Evolutionary conservation across 2,888 invertebrate species (phyloP).

Genomic region (Nymphalis urticae): DNA sequence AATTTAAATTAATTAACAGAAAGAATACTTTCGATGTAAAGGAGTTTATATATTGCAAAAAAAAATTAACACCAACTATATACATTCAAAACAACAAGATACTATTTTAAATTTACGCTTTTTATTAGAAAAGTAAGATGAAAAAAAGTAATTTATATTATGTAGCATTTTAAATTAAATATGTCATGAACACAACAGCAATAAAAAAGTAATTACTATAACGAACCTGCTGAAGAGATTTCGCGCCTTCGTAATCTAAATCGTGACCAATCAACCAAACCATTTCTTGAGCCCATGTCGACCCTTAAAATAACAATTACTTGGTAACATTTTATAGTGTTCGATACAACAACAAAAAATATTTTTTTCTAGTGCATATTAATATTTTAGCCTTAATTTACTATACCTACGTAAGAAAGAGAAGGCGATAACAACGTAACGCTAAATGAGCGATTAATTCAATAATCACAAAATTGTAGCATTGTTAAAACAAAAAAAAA

Average conservation of each 20-base stretch:
- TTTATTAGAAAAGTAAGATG: not conserved
- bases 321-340: not conserved
- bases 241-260: conserved; percentile 88
- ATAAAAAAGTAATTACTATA: not conserved
- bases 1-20: too few relatives aligned
- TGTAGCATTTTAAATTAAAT: not conserved
- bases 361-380: too few relatives aligned
- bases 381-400: not conserved
- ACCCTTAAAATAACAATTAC: conserved; percentile 77
- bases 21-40: too few relatives aligned
- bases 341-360: too few relatives aligned
- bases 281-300: conserved; percentile 97
- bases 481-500: too few relatives aligned
- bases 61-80: too few relatives aligned
- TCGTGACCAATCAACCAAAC: conserved; percentile 93
- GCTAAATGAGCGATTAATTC: too few relatives aligned
- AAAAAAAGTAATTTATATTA: not conserved
- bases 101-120: too few relatives aligned
- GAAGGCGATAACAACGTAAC: too few relatives aligned
- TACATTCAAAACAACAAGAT: too few relatives aligned
- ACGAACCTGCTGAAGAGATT: conserved; percentile 78
- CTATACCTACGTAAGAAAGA: not conserved
- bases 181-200: not conserved
- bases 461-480: too few relatives aligned
- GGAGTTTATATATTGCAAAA: too few relatives aligned